phyloP scores from a whole-genome alignment of 2,888 invertebrate genomes.

The Tinea semifulvella region DNA sequence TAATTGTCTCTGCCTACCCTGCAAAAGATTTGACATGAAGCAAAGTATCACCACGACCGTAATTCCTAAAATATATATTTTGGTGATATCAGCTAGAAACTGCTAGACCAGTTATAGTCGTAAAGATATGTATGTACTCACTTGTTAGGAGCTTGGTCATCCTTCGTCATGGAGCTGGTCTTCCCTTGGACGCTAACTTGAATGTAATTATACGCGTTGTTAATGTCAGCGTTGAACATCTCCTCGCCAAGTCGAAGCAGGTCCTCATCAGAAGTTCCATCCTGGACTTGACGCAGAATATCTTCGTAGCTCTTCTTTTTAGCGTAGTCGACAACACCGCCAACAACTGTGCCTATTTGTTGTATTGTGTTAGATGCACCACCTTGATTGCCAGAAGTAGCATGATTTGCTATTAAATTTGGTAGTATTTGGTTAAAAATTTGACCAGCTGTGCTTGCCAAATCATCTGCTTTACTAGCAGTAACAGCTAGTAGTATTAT shows the following conservation, averaged over 20 bases:
- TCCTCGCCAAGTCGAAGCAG: conserved; percentile 75
- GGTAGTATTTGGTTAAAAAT: conserved; percentile 57
- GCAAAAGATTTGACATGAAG: too few relatives aligned
- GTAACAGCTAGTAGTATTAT: conserved; percentile 36
- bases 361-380: conserved; percentile 47
- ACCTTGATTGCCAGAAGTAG: conserved; percentile 43
- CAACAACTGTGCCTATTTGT: conserved; percentile 55
- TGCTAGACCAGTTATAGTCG: too few relatives aligned
- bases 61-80: too few relatives aligned
- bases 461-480: conserved; percentile 41
- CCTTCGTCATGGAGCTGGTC: conserved; percentile 73
- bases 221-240: conserved; percentile 75
- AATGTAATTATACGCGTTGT: conserved; percentile 77
- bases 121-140: too few relatives aligned
- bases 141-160: conserved; percentile 79
- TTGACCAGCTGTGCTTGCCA: conserved; percentile 52
- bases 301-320: conserved; percentile 60
- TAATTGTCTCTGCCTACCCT: too few relatives aligned
- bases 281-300: conserved; percentile 48
- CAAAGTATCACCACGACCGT: too few relatives aligned
- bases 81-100: too few relatives aligned
- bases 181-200: conserved; percentile 78
- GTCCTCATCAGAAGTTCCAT: conserved; percentile 71
- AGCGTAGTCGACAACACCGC: conserved; percentile 57
- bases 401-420: conserved; percentile 45